Evolutionary conservation across 2,797 vertebrate genomes (phyloP).

Genomic region (Cirrhinus molitorella): DNA sequence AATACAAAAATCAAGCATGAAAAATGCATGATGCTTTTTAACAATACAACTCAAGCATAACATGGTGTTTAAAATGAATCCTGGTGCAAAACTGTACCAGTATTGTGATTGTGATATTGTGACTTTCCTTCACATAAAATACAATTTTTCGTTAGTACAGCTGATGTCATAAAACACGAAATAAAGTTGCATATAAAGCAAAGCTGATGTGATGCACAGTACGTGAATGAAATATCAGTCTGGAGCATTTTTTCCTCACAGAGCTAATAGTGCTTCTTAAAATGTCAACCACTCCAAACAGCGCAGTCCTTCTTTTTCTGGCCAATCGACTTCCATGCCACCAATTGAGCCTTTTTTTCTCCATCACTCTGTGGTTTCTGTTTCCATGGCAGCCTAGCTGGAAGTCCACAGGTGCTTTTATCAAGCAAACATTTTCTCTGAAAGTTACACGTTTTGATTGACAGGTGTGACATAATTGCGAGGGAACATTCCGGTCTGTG

Average conservation of each 20-base stretch:
- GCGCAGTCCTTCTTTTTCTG: not conserved
- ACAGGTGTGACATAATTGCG: conserved; percentile 97
- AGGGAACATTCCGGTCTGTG: conserved; percentile 97
- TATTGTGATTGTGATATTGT: not conserved
- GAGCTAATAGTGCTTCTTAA: conserved; percentile 14
- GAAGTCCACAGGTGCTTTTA: conserved; percentile 27
- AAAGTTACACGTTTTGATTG: conserved; percentile 91
- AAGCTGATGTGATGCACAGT: conserved; percentile 3
- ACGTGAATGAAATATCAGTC: not conserved
- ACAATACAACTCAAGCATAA: conserved; percentile 3
- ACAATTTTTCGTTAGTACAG: conserved; percentile 8
- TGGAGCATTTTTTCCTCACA: not conserved
- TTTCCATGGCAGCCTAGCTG: conserved; percentile 48
- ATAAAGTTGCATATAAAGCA: conserved; percentile 17
- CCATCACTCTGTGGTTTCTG: conserved; percentile 14
- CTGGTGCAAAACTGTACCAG: not conserved
- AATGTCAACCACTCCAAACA: conserved; percentile 16
- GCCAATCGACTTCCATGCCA: conserved; percentile 20
- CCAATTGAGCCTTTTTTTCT: conserved; percentile 28
- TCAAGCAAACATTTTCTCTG: conserved; percentile 17
- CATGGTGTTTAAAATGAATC: not conserved
- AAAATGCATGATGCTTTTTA: not conserved
- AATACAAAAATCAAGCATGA: not conserved
- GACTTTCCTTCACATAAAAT: not conserved
- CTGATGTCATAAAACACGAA: conserved; percentile 11